Evolutionary conservation across 2,113 vertebrate species (phyloP).

Genomic region (Pygoscelis antarcticus): DNA sequence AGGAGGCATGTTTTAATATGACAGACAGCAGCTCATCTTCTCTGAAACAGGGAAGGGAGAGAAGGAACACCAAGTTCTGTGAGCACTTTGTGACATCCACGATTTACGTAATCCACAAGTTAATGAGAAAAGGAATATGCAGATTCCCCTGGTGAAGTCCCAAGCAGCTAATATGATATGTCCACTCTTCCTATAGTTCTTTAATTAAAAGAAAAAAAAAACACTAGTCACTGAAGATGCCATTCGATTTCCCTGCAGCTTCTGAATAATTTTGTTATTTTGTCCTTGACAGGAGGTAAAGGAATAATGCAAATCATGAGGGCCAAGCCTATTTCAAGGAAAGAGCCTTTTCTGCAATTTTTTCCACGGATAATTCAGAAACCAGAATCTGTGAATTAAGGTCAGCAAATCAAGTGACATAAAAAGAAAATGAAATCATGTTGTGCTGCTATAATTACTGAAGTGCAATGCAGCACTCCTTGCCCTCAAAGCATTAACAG

Average conservation of each 20-base stretch:
- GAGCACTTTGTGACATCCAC: background rate
- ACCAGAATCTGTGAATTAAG: background rate
- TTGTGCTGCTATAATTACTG: background rate
- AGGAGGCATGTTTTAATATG: background rate
- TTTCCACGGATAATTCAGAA: background rate
- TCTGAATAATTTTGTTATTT: conserved; percentile 4
- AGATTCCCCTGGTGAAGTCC: background rate
- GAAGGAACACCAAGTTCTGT: background rate
- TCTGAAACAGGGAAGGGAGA: background rate
- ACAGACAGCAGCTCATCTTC: background rate
- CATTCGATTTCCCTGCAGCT: background rate
- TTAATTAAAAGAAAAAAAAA: conserved; percentile 5
- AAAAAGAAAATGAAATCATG: background rate
- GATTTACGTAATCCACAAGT: background rate
- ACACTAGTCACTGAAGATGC: background rate
- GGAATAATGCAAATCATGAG: background rate
- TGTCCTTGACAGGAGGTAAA: background rate
- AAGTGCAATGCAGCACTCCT: background rate
- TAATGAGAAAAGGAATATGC: background rate
- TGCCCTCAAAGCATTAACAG: background rate
- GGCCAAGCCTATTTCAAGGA: background rate
- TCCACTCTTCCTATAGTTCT: background rate
- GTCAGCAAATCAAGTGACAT: background rate
- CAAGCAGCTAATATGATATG: background rate
- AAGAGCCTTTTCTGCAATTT: background rate